Conservation (phyloP, 1,140 invertebrate genomes). For the Ceratosolen solmsi region DNA sequence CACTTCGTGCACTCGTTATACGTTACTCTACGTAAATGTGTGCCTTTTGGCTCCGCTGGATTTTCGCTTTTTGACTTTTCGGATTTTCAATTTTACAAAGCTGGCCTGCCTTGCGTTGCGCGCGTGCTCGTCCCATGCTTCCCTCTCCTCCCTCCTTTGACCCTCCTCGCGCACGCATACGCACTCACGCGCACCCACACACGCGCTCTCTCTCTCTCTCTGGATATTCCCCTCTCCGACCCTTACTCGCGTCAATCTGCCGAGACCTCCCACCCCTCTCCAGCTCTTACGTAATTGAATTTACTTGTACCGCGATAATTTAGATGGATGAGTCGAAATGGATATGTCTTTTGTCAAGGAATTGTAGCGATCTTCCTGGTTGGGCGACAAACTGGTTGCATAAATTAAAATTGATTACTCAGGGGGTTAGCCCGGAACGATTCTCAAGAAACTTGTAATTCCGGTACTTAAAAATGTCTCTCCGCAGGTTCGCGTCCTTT, state of each 20-base stretch:
- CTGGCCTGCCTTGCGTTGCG: background rate
- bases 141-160: too few relatives aligned
- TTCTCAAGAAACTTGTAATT: background rate
- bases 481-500: too few relatives aligned
- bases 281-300: slow-evolving; percentile 15
- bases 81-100: background rate
- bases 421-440: background rate
- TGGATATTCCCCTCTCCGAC: background rate
- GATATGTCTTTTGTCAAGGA: slow-evolving; percentile 21
- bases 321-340: slow-evolving; percentile 25
- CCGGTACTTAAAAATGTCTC: background rate
- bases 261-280: too few relatives aligned
- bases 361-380: background rate
- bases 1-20: slow-evolving; percentile 50
- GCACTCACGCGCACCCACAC: too few relatives aligned
- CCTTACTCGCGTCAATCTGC: background rate
- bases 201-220: background rate
- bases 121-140: background rate
- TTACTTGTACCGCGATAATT: slow-evolving; percentile 28
- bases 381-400: slow-evolving; percentile 3
- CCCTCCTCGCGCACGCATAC: too few relatives aligned
- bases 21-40: background rate
- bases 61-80: slow-evolving; percentile 40
- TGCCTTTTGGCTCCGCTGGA: background rate
- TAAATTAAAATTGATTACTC: slow-evolving; percentile 21